A percentile compares a stretch with the other conserved stretches of the same genome.
Conservation (phyloP, 1,140 invertebrate genomes). For the Papilio glaucus region DNA sequence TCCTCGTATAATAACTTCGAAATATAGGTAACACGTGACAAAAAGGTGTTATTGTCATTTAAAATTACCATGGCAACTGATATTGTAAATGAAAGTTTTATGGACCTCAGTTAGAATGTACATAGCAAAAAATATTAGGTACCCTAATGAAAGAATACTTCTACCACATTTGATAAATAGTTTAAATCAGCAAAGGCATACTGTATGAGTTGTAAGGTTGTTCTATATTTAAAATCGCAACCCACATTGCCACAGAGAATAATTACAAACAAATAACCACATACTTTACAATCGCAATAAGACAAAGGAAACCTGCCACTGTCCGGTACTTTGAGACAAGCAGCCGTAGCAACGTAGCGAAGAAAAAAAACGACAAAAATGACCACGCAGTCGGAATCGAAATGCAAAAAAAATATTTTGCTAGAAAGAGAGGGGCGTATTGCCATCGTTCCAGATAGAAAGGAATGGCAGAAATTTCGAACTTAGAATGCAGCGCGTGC, state of each 20-base stretch:
- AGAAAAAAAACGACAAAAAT: conserved; percentile 76
- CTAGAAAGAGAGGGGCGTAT: conserved; percentile 63
- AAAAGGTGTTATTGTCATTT: too few relatives aligned
- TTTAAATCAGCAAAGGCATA: not conserved
- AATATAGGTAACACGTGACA: too few relatives aligned
- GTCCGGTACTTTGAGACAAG: conserved; percentile 69
- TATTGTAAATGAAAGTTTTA: too few relatives aligned
- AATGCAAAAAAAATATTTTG: conserved; percentile 80
- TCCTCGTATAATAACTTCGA: too few relatives aligned
- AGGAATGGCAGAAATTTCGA: conserved; percentile 67
- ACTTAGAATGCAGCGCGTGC: conserved; percentile 82
- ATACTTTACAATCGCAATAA: conserved; percentile 59
- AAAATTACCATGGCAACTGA: too few relatives aligned
- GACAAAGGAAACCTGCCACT: conserved; percentile 59
- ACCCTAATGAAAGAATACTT: too few relatives aligned
- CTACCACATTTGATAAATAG: too few relatives aligned
- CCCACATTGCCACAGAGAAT: conserved; percentile 27
- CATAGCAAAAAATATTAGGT: too few relatives aligned
- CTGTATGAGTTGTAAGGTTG: not conserved
- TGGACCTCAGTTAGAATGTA: too few relatives aligned
- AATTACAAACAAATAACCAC: conserved; percentile 35
- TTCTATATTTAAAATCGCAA: conserved; percentile 22
- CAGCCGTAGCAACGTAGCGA: conserved; percentile 49
- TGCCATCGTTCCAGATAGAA: conserved; percentile 58
- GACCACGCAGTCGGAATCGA: conserved; percentile 78